phyloP scores from a whole-genome alignment of 2,797 vertebrate species.

The Periophthalmus magnuspinnatus region DNA sequence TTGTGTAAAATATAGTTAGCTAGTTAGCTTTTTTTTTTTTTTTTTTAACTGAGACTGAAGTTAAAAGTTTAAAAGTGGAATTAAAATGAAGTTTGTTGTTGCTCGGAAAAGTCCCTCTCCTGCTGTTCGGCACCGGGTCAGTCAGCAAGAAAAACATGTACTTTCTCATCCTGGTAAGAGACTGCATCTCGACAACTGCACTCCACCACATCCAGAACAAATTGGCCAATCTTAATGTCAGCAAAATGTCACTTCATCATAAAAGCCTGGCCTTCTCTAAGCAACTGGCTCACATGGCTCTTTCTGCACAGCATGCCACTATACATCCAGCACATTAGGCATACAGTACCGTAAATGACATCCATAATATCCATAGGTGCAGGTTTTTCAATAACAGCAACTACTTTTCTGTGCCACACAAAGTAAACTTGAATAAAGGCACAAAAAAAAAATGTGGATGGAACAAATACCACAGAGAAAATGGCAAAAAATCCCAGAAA shows the following conservation, averaged over 20 bases:
- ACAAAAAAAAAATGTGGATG: constrained; percentile 16
- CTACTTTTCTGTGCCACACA: constrained; percentile 27
- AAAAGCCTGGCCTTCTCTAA: constrained; percentile 76
- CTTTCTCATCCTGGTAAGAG: constrained; percentile 68
- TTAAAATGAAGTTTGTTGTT: constrained; percentile 34
- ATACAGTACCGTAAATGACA: constrained; percentile 65
- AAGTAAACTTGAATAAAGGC: constrained; percentile 27
- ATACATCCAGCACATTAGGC: constrained; percentile 77
- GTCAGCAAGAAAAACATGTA: constrained; percentile 54
- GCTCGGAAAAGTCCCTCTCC: constrained; percentile 47
- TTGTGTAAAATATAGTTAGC: neutral
- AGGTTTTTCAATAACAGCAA: constrained; percentile 45
- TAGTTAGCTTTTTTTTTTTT: neutral
- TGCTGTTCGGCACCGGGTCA: constrained; percentile 62
- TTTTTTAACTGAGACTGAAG: constrained; percentile 4
- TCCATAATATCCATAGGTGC: constrained; percentile 71
- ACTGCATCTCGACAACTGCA: constrained; percentile 71
- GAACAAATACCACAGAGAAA: constrained; percentile 20
- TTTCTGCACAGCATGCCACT: constrained; percentile 77
- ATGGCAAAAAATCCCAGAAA: constrained; percentile 16
- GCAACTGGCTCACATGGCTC: constrained; percentile 65
- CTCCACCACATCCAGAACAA: constrained; percentile 78
- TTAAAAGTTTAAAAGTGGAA: constrained; percentile 20
- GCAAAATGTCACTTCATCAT: constrained; percentile 85
- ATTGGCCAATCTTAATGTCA: constrained; percentile 86